Evolutionary conservation across 1,140 invertebrate genomes (phyloP).

Genomic region (Drosophila repletoides): DNA sequence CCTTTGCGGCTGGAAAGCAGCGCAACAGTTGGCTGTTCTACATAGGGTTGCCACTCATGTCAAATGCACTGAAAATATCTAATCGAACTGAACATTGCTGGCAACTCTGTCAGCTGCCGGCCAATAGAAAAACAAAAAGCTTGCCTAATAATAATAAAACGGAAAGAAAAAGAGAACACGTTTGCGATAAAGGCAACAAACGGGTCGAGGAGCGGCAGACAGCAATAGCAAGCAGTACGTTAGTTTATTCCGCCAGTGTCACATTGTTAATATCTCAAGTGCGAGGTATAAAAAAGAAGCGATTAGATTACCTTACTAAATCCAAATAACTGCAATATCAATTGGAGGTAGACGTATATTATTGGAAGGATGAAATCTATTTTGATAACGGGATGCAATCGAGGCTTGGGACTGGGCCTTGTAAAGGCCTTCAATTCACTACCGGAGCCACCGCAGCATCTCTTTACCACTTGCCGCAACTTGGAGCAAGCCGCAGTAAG

Average conservation of each 20-base stretch:
- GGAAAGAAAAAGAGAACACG: conserved; percentile 5
- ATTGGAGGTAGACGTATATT: not conserved
- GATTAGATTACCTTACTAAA: conserved; percentile 58
- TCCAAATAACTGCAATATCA: conserved; percentile 6
- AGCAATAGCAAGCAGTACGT: no score
- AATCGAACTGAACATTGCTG: conserved; percentile 3
- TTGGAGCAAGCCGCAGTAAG: conserved; percentile 86
- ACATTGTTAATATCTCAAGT: conserved; percentile 49
- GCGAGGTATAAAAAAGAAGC: conserved; percentile 23
- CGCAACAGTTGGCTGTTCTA: conserved; percentile 29
- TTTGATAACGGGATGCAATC: conserved; percentile 93
- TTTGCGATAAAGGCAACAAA: conserved; percentile 44
- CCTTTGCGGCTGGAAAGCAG: conserved; percentile 9
- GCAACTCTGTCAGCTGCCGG: conserved; percentile 58
- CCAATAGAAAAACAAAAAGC: conserved; percentile 16
- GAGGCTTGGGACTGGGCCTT: conserved; percentile 93
- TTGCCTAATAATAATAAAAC: conserved; percentile 23
- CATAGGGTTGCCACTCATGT: conserved; percentile 17
- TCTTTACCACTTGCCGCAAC: conserved; percentile 90
- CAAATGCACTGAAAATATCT: not conserved
- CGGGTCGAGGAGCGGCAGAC: conserved; percentile 5
- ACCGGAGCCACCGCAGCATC: conserved; percentile 84
- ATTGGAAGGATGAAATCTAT: conserved; percentile 87
- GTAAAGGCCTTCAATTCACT: conserved; percentile 85
- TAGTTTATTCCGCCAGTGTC: conserved; percentile 17